phyloP scores from a whole-genome alignment of 2,797 vertebrate genomes.

The Mastacembelus armatus region DNA sequence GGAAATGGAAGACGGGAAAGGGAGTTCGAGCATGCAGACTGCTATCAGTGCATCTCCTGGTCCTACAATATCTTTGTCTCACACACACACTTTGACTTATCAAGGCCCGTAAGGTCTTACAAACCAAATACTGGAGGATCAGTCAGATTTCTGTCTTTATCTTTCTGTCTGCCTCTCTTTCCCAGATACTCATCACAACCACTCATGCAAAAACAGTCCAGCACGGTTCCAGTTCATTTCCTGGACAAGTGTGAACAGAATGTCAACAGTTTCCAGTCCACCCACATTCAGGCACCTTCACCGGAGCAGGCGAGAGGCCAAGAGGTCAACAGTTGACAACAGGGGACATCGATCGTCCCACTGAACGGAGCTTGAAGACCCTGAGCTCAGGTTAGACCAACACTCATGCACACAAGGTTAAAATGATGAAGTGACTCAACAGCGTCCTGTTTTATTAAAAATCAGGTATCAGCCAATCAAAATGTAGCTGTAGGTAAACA shows the following conservation, averaged over 20 bases:
- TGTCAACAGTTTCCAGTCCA: conserved; percentile 66
- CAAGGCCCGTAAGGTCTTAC: conserved; percentile 36
- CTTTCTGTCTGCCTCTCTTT: conserved; percentile 49
- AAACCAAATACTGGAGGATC: conserved; percentile 42
- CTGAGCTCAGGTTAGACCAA: conserved; percentile 27
- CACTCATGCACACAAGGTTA: neutral
- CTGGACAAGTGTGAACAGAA: conserved; percentile 71
- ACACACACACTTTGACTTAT: conserved; percentile 33
- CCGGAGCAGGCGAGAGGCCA: conserved; percentile 43
- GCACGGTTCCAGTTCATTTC: conserved; percentile 71
- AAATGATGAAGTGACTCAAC: neutral
- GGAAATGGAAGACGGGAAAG: conserved; percentile 51
- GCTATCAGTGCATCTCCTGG: conserved; percentile 67
- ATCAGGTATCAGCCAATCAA: neutral
- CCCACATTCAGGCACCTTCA: conserved; percentile 46
- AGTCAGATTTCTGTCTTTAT: conserved; percentile 51
- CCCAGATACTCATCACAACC: conserved; percentile 64
- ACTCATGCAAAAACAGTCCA: conserved; percentile 62
- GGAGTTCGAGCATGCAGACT: conserved; percentile 63
- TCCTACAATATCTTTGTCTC: conserved; percentile 27
- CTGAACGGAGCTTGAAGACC: conserved; percentile 31
- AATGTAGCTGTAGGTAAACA: neutral
- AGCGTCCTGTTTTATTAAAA: neutral
- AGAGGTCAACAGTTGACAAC: conserved; percentile 56
- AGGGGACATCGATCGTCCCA: conserved; percentile 42